Conservation (phyloP, 2,888 invertebrate species). For the Tiliacea aurago region DNA sequence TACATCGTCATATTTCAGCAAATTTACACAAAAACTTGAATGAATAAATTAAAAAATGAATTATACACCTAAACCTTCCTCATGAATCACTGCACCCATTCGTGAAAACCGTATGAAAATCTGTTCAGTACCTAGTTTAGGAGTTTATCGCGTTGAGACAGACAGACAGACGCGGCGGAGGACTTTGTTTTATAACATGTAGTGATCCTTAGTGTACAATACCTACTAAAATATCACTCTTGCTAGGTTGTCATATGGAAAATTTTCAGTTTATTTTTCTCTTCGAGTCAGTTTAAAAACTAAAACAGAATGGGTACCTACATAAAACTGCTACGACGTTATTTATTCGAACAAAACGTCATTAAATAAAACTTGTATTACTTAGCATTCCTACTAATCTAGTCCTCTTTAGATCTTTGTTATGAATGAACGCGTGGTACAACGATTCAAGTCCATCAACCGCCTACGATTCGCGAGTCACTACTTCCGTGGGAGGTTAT, state of each 20-base stretch:
- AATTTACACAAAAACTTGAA: too few species aligned
- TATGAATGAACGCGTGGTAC: constrained; percentile 58
- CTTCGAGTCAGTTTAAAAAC: neutral
- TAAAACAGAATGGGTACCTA: neutral
- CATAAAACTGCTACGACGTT: neutral
- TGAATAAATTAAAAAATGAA: too few species aligned
- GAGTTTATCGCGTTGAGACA: too few species aligned
- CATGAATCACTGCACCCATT: too few species aligned
- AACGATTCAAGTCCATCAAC: constrained; percentile 50
- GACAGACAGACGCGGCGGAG: too few species aligned
- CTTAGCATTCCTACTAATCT: constrained; percentile 48
- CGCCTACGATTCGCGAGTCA: constrained; percentile 66
- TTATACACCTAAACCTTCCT: too few species aligned
- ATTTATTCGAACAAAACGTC: neutral
- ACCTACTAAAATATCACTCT: neutral
- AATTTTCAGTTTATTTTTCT: too few species aligned
- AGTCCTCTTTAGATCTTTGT: constrained; percentile 40
- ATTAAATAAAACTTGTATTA: constrained; percentile 18
- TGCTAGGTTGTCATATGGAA: neutral
- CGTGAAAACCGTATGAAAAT: too few species aligned
- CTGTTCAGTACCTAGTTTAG: too few species aligned
- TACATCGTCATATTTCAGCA: too few species aligned
- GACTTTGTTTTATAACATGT: too few species aligned
- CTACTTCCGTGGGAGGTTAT: constrained; percentile 73
- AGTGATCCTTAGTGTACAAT: neutral